phyloP scores from a whole-genome alignment of 2,888 invertebrate genomes.

The Tachystola acroxantha region DNA sequence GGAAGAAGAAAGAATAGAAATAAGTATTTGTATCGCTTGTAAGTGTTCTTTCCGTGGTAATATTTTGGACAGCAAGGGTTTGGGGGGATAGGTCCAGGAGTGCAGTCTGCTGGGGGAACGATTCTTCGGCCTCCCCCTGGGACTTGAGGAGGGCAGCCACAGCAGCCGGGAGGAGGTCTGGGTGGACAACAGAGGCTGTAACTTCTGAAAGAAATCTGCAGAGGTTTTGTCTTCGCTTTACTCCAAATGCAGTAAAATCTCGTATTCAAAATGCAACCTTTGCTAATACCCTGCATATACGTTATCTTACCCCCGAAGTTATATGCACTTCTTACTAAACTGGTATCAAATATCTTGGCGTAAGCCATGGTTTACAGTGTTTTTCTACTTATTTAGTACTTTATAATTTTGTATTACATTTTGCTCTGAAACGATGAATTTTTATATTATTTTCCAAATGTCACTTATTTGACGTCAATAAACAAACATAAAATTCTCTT shows the following conservation, averaged over 20 bases:
- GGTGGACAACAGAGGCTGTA: slow-evolving; percentile 44
- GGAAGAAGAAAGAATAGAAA: slow-evolving; percentile 47
- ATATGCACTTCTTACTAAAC: background rate
- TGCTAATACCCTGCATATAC: too few relatives aligned
- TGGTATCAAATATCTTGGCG: too few relatives aligned
- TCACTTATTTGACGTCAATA: too few relatives aligned
- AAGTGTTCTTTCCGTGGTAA: slow-evolving; percentile 40
- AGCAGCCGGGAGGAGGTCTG: slow-evolving; percentile 28
- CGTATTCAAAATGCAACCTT: too few relatives aligned
- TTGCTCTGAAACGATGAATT: background rate
- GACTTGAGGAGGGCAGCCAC: slow-evolving; percentile 30
- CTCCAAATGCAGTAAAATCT: too few relatives aligned
- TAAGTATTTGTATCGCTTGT: slow-evolving; percentile 47
- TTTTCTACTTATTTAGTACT: background rate
- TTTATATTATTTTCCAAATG: too few relatives aligned
- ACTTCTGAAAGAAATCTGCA: background rate
- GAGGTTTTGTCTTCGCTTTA: background rate
- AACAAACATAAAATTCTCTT: too few relatives aligned
- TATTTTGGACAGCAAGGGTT: slow-evolving; percentile 42
- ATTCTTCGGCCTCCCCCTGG: slow-evolving; percentile 37
- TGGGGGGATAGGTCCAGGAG: slow-evolving; percentile 34
- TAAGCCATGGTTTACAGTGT: too few relatives aligned
- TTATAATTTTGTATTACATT: background rate
- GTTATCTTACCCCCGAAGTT: background rate
- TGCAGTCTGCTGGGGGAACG: slow-evolving; percentile 37